These are phyloP conservation scores for Loripinus fragilis DNA, from an alignment of 2,888 invertebrate genomes.

Conservation along the genomic window DNA sequence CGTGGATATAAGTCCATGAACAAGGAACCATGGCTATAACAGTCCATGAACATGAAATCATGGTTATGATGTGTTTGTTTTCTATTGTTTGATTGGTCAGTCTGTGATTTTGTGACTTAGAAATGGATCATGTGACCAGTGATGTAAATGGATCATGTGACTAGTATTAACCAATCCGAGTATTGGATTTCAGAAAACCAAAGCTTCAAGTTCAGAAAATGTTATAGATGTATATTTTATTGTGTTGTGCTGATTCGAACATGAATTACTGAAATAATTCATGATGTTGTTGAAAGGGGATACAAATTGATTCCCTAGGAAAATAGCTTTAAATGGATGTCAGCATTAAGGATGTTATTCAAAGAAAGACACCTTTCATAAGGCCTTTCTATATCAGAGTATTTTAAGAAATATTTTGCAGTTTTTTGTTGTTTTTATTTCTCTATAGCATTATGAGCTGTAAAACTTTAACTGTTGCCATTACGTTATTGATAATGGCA, in stretches of 20 bases:
- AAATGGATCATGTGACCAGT: constrained; percentile 10
- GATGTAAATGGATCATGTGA: constrained; percentile 10
- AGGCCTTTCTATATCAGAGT: no score
- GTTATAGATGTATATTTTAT: constrained; percentile 6
- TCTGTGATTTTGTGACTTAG: constrained; percentile 10
- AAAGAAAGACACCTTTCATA: no score
- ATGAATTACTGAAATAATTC: background rate
- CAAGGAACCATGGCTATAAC: background rate
- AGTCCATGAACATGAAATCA: background rate
- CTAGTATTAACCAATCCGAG: constrained; percentile 13
- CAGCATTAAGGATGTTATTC: constrained; percentile 15
- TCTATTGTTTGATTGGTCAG: constrained; percentile 6
- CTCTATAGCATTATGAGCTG: no score
- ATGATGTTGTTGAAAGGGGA: background rate
- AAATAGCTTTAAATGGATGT: background rate
- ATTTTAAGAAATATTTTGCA: no score
- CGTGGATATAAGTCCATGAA: constrained; percentile 3
- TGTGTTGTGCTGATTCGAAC: background rate
- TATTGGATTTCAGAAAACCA: background rate
- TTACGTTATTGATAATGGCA: no score
- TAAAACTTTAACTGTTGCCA: no score
- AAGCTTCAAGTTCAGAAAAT: background rate
- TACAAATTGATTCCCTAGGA: background rate
- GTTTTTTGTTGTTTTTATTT: no score
- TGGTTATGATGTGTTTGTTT: constrained; percentile 7